A percentile compares a stretch with the other conserved stretches of the same genome.
These are phyloP conservation scores for Scaptomyza tumidula DNA, from an alignment of 2,888 invertebrate species.

Conservation along the genomic window DNA sequence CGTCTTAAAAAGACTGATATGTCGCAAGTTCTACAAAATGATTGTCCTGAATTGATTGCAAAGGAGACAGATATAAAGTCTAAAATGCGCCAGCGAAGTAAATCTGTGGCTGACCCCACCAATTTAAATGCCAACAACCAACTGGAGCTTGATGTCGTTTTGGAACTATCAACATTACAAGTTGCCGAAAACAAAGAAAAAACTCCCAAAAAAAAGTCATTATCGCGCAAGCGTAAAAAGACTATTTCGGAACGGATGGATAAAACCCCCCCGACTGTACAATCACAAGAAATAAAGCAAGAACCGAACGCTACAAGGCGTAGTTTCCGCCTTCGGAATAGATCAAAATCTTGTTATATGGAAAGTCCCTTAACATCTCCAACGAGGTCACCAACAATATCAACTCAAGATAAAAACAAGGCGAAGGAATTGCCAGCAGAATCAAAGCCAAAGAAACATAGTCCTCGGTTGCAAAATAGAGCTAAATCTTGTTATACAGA, in stretches of 20 bases:
- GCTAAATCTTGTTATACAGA: conserved; percentile 18
- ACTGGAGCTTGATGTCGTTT: conserved; percentile 1
- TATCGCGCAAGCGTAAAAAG: conserved; percentile 7
- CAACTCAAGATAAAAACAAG: conserved; percentile 4
- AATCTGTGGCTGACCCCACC: not conserved
- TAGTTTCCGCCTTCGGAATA: not conserved
- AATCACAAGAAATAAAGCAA: not conserved
- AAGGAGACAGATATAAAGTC: too few species aligned
- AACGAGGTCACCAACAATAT: not conserved
- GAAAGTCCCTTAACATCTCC: not conserved
- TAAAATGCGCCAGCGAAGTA: not conserved
- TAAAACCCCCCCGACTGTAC: not conserved
- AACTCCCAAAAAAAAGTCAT: not conserved
- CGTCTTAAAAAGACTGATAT: conserved; percentile 16
- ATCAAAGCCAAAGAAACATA: not conserved
- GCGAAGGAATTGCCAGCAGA: not conserved
- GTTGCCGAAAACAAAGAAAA: too few species aligned
- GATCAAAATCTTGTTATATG: conserved; percentile 5
- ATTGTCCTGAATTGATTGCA: not conserved
- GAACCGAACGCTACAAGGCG: not conserved
- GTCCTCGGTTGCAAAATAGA: not conserved
- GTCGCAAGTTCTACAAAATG: not conserved
- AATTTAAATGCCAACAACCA: not conserved
- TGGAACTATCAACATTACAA: not conserved
- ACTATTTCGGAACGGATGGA: not conserved